Conservation (phyloP, 2,888 invertebrate species). For the Plebejus anna region DNA sequence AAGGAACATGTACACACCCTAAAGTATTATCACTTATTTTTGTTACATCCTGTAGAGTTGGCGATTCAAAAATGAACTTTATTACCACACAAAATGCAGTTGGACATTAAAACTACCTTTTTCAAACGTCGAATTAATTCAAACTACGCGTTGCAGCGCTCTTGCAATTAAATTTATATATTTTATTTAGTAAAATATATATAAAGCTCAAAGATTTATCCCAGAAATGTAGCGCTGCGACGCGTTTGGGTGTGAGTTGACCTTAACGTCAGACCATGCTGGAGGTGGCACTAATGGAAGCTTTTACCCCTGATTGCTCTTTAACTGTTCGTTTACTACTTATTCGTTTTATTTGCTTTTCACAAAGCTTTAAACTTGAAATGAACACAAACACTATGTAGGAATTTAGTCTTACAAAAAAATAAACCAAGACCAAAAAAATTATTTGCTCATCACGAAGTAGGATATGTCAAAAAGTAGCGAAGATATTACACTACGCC, state of each 20-base stretch:
- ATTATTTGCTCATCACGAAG: too few relatives aligned
- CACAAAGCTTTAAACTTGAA: not conserved
- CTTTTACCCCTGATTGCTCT: not conserved
- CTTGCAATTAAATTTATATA: too few relatives aligned
- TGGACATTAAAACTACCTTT: not conserved
- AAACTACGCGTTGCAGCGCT: too few relatives aligned
- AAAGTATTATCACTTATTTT: too few relatives aligned
- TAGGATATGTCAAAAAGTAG: not conserved
- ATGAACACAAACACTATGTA: not conserved
- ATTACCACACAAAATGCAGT: too few relatives aligned
- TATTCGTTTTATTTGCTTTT: not conserved
- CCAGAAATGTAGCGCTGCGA: too few relatives aligned
- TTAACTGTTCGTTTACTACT: not conserved
- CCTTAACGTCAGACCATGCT: not conserved
- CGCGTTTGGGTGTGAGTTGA: too few relatives aligned
- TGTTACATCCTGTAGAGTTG: not conserved
- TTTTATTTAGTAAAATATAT: too few relatives aligned
- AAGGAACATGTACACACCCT: too few relatives aligned
- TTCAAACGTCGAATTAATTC: too few relatives aligned
- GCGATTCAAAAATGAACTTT: not conserved
- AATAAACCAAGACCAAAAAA: too few relatives aligned
- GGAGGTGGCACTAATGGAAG: not conserved
- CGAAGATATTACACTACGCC: not conserved
- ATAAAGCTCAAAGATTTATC: too few relatives aligned
- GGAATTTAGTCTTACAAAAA: not conserved